Evolutionary conservation across 2,888 invertebrate species (phyloP), one percentile per base, ranked within the genome.

Genomic region (Lasioglossum zephyrum): DNA sequence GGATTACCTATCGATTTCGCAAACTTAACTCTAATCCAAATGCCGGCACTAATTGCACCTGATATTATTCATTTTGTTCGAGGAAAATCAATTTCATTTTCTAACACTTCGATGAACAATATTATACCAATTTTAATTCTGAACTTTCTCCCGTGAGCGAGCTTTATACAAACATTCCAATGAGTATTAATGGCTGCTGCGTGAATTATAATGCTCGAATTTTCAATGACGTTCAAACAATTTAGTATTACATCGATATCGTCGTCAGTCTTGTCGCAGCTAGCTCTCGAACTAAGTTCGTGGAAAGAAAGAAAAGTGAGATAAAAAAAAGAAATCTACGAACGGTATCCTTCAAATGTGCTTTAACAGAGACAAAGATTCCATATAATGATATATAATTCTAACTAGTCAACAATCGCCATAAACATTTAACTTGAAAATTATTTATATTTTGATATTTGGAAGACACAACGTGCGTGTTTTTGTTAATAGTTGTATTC

Each of bases 401-500:
- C 63, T 87, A 89, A 88, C 77, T 85, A 84, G 49, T 83, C 75
- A 91, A 91, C 90, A 82, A 84, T 86, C 74, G 81, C 81, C 60
- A 79, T 84, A 81, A 87, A 82, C 49, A 82, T 83, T 81, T 81
- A 86, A 82, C 73, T 66, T 86, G 53, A 85, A 79, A 85, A 73
- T 80, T 70, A 87, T 81, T 81, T 81, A 88, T 77, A 86, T 80
- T 87, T 81, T 81, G 82, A 87, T 80, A 85, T 69, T 86, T 91
- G 90, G 90, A 91, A 91, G 90, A 91, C 90, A 79, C 79, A 79
- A 82, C 77, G 82, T 82, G 87, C 79, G 84, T 84, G 85, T 84
- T 87, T 81, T 66, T 66, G 72, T 86, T 79, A 82, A 79, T 70
- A 80, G 73, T 76, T 79, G 57, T 84, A 39, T 69, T 74, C 79